Base-by-base conservation (phyloP, 2,888 invertebrate genomes). In the Lysandra bellargus region DNA sequence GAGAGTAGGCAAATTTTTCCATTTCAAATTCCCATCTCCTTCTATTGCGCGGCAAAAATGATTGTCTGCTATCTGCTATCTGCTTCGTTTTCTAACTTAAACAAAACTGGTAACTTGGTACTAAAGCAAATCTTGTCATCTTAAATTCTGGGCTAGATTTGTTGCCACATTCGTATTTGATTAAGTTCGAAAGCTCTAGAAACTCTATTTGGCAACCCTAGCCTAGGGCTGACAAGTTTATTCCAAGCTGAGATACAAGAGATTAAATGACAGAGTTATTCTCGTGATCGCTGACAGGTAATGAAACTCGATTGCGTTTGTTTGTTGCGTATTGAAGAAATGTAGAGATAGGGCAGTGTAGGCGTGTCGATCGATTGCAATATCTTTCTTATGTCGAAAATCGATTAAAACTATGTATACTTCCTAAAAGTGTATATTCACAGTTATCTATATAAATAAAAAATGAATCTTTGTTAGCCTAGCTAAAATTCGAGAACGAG, bases 221-320 rank as follows among this genome's bases (percentile, higher is more conserved):
- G 87, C 84, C 84, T 85, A 85, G 84, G 83, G 83, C 87, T 87
- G 89, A 91, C 89, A 90, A 86, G 85, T 91, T 86, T 89, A 90
- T 91, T 88, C 89, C 87, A 87, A 84, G 84, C 79, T 80, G 78
- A 80, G 84, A 86, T 84, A 85, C 84, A 33, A 69, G 33, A 69
- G 83, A 86, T 86, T 85, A 86, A 83, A 84, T 85, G 83, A 84
- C 84, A 80, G 82, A 83, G 76, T 80, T 82, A 80, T 80, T 80
- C 69, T 14, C 69, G 69, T 69, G 33, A 69, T 14, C 33, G 69
- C 69, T 33, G 69, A 69, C 33, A 69, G 37, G 69, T 37, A 69
- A 69, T 69, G 69, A 1, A 69, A 69, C 33, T 69, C 69, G 69
- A 69, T 69, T 12, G 69, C 30, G 64, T 64, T 64, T 69, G 69